phyloP scores from a whole-genome alignment of 2,797 vertebrate genomes.

The Notamacropus eugenii region DNA sequence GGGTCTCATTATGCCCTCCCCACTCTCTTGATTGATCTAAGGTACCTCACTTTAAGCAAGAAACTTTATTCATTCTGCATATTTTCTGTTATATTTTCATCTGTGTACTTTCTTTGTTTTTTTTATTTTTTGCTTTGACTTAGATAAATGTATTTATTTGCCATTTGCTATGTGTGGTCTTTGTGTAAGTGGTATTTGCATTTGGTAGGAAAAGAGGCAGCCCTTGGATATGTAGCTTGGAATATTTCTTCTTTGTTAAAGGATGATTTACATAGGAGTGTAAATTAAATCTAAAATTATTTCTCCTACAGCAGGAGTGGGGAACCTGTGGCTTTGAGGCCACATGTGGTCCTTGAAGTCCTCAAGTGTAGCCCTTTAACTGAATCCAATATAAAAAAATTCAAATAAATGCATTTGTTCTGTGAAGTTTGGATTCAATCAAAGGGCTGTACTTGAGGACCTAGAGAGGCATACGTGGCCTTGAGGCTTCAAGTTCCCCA shows the following conservation, averaged over 20 bases:
- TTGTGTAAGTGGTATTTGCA: background rate
- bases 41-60: background rate
- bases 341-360: too few relatives aligned
- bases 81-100: background rate
- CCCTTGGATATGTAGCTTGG: background rate
- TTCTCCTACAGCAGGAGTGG: background rate
- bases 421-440: too few relatives aligned
- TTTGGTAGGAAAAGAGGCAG: background rate
- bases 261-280: background rate
- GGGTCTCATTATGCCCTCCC: accelerated
- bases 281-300: background rate
- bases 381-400: too few relatives aligned
- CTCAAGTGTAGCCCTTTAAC: too few relatives aligned
- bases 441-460: too few relatives aligned
- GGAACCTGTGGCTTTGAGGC: too few relatives aligned
- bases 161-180: background rate
- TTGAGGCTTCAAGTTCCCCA: too few relatives aligned
- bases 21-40: background rate
- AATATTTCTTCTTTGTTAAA: background rate
- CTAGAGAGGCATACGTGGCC: too few relatives aligned
- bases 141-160: background rate
- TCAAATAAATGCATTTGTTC: too few relatives aligned
- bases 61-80: background rate
- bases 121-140: background rate
- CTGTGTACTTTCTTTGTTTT: background rate